phyloP scores from a whole-genome alignment of 2,113 vertebrate species.

The Tachysurus fulvidraco region DNA sequence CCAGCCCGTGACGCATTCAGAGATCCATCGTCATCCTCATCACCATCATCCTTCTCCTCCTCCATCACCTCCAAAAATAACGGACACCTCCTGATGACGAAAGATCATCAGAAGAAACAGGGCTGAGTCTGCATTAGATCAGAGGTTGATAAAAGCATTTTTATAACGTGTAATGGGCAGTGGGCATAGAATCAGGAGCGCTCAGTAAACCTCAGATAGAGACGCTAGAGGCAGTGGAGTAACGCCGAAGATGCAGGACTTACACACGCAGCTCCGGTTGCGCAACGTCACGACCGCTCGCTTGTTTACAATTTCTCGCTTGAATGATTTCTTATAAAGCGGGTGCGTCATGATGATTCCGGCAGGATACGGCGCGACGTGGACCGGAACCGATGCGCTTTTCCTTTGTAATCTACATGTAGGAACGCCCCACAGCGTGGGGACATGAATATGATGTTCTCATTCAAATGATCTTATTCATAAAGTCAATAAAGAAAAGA shows the following conservation, averaged over 20 bases:
- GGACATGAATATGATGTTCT: background rate
- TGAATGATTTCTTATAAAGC: constrained; percentile 35
- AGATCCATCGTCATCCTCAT: constrained; percentile 57
- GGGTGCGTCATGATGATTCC: constrained; percentile 21
- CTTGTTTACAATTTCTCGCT: constrained; percentile 46
- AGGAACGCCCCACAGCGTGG: background rate
- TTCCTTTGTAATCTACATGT: background rate
- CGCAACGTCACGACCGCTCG: constrained; percentile 60
- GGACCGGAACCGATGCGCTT: constrained; percentile 28
- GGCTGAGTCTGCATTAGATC: background rate
- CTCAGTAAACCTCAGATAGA: background rate
- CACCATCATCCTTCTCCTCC: background rate
- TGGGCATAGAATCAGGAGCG: background rate
- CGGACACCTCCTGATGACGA: constrained; percentile 6
- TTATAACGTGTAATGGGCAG: background rate
- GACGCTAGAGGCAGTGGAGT: constrained; percentile 56
- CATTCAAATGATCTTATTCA: constrained; percentile 2
- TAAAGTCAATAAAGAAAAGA: background rate
- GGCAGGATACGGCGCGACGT: constrained; percentile 5
- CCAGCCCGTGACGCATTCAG: constrained; percentile 64
- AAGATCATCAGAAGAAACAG: background rate
- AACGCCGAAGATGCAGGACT: constrained; percentile 36
- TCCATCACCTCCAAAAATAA: constrained; percentile 21
- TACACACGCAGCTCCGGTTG: constrained; percentile 49
- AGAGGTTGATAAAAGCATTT: background rate